These are phyloP conservation scores for Caenorhabditis sulstoni DNA, from an alignment of 2,888 invertebrate species.

Conservation along the genomic window DNA sequence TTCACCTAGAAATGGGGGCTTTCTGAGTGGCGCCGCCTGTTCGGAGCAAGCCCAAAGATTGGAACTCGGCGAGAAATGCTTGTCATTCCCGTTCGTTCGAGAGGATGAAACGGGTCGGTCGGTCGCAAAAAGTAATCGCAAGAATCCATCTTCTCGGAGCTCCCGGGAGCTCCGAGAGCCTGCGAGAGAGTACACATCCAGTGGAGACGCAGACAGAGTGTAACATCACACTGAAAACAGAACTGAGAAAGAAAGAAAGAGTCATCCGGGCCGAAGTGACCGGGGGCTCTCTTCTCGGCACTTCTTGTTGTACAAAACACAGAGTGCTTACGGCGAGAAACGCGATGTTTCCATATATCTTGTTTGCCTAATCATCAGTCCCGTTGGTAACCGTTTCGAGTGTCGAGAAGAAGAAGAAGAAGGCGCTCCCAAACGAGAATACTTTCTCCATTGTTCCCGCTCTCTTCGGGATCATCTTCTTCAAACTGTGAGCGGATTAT, in stretches of 20 bases:
- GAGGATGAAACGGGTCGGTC: conserved; percentile 24
- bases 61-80: too few relatives aligned
- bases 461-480: conserved; percentile 1
- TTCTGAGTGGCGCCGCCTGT: too few relatives aligned
- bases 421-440: too few relatives aligned
- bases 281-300: conserved; percentile 19
- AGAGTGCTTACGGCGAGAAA: neutral
- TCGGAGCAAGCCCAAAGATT: too few relatives aligned
- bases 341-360: conserved; percentile 22
- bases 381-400: conserved; percentile 47
- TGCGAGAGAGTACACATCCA: conserved; percentile 4
- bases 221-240: conserved; percentile 57
- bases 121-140: conserved; percentile 52
- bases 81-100: conserved; percentile 28
- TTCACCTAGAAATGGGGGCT: neutral
- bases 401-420: conserved; percentile 12
- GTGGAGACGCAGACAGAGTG: conserved; percentile 38
- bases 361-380: conserved; percentile 29
- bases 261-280: conserved; percentile 46
- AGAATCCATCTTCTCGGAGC: conserved; percentile 5
- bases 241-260: conserved; percentile 14
- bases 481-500: too few relatives aligned
- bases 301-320: conserved; percentile 34
- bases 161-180: conserved; percentile 15
- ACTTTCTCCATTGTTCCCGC: neutral